phyloP scores from a whole-genome alignment of 2,888 invertebrate genomes.

The Lepidonotus clava region DNA sequence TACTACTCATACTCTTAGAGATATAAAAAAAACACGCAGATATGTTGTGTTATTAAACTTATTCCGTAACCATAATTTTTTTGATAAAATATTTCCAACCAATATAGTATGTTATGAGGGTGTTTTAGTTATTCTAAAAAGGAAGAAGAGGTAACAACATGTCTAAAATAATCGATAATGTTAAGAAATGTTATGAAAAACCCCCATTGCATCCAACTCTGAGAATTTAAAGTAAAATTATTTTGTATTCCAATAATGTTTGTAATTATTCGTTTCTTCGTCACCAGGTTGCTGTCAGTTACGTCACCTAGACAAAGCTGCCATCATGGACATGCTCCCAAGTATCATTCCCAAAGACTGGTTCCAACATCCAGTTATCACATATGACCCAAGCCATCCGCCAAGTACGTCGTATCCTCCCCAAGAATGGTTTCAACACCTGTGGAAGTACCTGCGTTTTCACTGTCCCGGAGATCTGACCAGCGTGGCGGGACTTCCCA shows the following conservation, averaged over 20 bases:
- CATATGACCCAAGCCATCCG: not conserved
- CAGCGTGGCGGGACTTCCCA: slow-evolving; percentile 62
- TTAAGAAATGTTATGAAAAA: too few relatives aligned
- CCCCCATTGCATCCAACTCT: too few relatives aligned
- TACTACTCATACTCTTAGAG: too few relatives aligned
- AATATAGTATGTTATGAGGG: too few relatives aligned
- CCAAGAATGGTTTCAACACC: slow-evolving; percentile 58
- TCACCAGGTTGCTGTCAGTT: slow-evolving; percentile 60
- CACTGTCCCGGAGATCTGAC: slow-evolving; percentile 61
- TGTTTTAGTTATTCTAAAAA: too few relatives aligned
- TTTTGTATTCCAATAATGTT: slow-evolving; percentile 1
- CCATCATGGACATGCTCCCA: slow-evolving; percentile 59
- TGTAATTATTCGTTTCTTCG: not conserved
- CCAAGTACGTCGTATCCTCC: slow-evolving; percentile 9
- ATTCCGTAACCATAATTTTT: too few relatives aligned
- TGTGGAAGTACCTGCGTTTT: slow-evolving; percentile 64
- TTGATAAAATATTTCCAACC: too few relatives aligned
- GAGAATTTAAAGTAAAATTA: too few relatives aligned
- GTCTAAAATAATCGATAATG: too few relatives aligned
- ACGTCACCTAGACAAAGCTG: slow-evolving; percentile 47
- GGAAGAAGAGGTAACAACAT: too few relatives aligned
- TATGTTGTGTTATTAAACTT: too few relatives aligned
- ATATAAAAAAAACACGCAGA: too few relatives aligned
- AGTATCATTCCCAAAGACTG: slow-evolving; percentile 57
- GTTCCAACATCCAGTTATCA: slow-evolving; percentile 29